Conservation (phyloP, 1,140 invertebrate species). For the Diachasma alloeum region DNA sequence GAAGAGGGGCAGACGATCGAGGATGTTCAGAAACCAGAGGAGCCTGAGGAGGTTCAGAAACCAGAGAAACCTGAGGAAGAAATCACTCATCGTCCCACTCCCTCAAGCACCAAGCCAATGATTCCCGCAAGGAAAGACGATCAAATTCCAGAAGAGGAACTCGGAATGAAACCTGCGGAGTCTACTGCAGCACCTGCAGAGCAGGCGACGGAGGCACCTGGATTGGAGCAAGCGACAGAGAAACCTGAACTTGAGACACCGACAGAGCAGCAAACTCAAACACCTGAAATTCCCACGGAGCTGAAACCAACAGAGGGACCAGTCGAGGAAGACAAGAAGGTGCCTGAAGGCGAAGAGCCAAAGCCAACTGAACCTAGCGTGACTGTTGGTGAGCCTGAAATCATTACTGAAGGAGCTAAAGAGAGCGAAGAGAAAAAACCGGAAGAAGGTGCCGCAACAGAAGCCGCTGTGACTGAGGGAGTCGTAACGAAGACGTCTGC, state of each 20-base stretch:
- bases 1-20: slow-evolving; percentile 4
- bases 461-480: slow-evolving; percentile 1
- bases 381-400: not conserved
- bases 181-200: slow-evolving; percentile 30
- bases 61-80: not conserved
- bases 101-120: not conserved
- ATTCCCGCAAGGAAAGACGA: slow-evolving; percentile 30
- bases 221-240: not conserved
- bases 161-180: slow-evolving; percentile 14
- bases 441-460: not conserved
- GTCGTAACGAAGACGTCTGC: not conserved
- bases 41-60: slow-evolving; percentile 12
- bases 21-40: not conserved
- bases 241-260: not conserved
- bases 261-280: not conserved
- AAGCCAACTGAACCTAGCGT: not conserved
- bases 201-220: not conserved
- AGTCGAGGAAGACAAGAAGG: not conserved
- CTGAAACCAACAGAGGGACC: not conserved
- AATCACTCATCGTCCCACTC: not conserved
- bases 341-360: not conserved
- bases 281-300: not conserved
- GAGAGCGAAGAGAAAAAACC: not conserved
- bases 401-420: not conserved
- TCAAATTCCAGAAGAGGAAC: slow-evolving; percentile 34